Base-by-base conservation (phyloP, 1,140 invertebrate genomes). In the Achroia grisella region DNA sequence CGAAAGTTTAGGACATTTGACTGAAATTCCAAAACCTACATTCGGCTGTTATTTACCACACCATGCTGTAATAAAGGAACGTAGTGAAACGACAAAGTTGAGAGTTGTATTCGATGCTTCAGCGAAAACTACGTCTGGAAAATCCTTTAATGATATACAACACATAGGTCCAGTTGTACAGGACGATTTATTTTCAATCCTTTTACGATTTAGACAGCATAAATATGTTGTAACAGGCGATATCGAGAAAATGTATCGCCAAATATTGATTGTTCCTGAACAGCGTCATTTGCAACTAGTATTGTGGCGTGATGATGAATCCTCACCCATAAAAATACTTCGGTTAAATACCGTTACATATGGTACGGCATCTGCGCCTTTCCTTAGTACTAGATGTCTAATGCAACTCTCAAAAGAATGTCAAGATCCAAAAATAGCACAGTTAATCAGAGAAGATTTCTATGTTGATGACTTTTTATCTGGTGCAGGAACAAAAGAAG, bases 41-140 rank as follows among this genome's bases (percentile, higher is more conserved):
- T 32, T 23, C 13, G 32, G 31, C 2, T 35, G 29, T n/a, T 44
- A 28, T 12, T 9, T 44, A 5, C 42, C 42, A 3, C 42, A 44
- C 29, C 42, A 44, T 29, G 14, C 30, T 8, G 23, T 44, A 1
- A 2, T 44, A 4, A 10, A 23, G 8, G 32, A 35, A 15, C 6
- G 23, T 5, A 34, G 42, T 36, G 32, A 33, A 44, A 44, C 42
- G 8, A 44, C 42, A n/a, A n/a, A n/a, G n/a, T n/a, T n/a, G n/a
- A n/a, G n/a, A n/a, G n/a, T n/a, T n/a, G n/a, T n/a, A n/a, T n/a
- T 44, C 29, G 32, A 44, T 15, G 42, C 15, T 5, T 35, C 42
- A 29, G 32, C 32, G 5, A 34, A 35, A 13, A 43, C 31, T 10
- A 23, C 31, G n/a, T n/a, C n/a, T n/a, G n/a, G n/a, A n/a, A n/a